Base-by-base conservation (phyloP, 2,888 invertebrate species). In the Thereva unica region DNA sequence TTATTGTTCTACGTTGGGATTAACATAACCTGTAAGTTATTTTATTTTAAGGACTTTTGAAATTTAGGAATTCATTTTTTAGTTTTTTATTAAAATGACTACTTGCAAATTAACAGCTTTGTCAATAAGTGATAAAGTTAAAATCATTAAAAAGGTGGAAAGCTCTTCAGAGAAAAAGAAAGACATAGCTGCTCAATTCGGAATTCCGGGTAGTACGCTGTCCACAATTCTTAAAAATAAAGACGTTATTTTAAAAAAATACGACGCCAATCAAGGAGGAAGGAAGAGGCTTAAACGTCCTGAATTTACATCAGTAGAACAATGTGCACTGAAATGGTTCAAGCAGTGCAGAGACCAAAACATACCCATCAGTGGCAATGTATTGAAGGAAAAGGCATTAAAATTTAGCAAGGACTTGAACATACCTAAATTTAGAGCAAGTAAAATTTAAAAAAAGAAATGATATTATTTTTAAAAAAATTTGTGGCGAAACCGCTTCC, bases 351-450 rank as follows among this genome's bases (percentile, higher is more conserved):
- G n/a, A n/a, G n/a, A n/a, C n/a, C n/a, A n/a, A n/a, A n/a, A n/a
- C n/a, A n/a, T n/a, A n/a, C 57, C 34, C 23, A 44, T 57, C n/a
- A 57, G 37, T 35, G 45, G 47, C 5, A 57, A 47, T 5, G 35
- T 57, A 4, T 34, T 57, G 1, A 57, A 45, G n/a, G 59, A 49
- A 49, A 59, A 59, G 10, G 45, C 45, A 2, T 38, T 47, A 4
- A 49, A 47, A 35, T 59, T 59, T 45, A 9, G 45, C 45, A 45
- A 45, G 45, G 45, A n/a, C n/a, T n/a, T n/a, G n/a, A n/a, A 45
- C 45, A 45, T 38, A 38, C 47, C 37, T 10, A 34, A 38, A 45
- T 45, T 34, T 49, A 38, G 40, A 35, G 12, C 38, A 59, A 45
- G 44, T 10, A 8, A 49, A 47, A 37, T n/a, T 37, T 7, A 35